phyloP scores from a whole-genome alignment of 2,888 invertebrate genomes.

The Dryobotodes eremita region DNA sequence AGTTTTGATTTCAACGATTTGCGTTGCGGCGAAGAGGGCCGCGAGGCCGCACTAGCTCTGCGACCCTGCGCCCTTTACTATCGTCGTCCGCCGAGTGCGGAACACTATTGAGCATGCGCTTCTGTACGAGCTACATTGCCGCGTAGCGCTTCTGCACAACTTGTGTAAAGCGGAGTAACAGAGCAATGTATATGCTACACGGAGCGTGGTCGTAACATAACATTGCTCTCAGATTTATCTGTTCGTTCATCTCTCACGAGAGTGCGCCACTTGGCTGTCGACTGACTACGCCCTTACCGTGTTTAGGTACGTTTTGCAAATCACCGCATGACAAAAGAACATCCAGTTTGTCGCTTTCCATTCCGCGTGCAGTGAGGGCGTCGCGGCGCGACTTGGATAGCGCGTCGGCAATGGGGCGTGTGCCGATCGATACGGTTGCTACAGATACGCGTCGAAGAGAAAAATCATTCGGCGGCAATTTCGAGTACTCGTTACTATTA shows the following conservation, averaged over 20 bases:
- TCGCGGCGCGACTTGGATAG: conserved; percentile 61
- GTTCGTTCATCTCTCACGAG: conserved; percentile 89
- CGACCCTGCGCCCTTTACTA: conserved; percentile 82
- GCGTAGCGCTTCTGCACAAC: background rate
- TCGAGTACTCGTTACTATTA: conserved; percentile 75
- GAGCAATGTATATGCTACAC: conserved; percentile 74
- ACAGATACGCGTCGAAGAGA: conserved; percentile 73
- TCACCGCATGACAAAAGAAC: conserved; percentile 79
- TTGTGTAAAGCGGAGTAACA: conserved; percentile 2
- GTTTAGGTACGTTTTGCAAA: conserved; percentile 83
- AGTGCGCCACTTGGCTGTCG: conserved; percentile 89
- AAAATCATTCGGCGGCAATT: conserved; percentile 85
- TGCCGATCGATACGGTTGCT: conserved; percentile 84
- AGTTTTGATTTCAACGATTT: conserved; percentile 91
- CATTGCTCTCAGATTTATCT: conserved; percentile 83
- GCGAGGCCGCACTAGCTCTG: conserved; percentile 87
- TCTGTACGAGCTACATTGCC: conserved; percentile 69
- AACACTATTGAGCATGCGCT: conserved; percentile 27
- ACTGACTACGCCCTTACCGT: conserved; percentile 86
- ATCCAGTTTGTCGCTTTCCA: conserved; percentile 79
- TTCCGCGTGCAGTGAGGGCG: conserved; percentile 76
- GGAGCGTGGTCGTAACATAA: conserved; percentile 53
- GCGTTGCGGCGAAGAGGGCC: conserved; percentile 89
- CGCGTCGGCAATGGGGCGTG: conserved; percentile 83
- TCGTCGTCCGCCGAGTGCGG: conserved; percentile 26